Conservation (phyloP, 2,113 vertebrate genomes). For the Tautogolabrus adspersus region DNA sequence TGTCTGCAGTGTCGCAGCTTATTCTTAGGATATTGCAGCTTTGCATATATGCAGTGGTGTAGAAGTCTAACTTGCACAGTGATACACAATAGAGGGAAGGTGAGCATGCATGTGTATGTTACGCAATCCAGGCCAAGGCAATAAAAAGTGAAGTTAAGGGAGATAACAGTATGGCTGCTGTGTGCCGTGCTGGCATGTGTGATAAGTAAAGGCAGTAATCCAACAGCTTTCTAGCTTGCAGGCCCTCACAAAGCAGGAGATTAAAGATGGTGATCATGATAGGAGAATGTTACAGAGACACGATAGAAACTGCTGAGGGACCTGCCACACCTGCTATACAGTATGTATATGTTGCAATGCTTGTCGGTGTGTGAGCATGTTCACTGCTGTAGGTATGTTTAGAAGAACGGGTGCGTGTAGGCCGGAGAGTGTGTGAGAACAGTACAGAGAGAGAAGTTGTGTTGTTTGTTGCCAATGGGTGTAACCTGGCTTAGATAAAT, state of each 20-base stretch:
- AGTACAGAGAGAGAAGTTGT: slow-evolving; percentile 15
- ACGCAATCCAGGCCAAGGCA: slow-evolving; percentile 19
- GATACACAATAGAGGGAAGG: not conserved
- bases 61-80: not conserved
- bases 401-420: slow-evolving; percentile 36
- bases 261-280: slow-evolving; percentile 63
- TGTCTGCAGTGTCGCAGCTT: not conserved
- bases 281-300: slow-evolving; percentile 45
- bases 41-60: not conserved
- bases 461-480: slow-evolving; percentile 62
- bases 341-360: slow-evolving; percentile 36
- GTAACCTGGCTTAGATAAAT: slow-evolving; percentile 75
- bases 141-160: slow-evolving; percentile 14
- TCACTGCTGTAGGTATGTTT: slow-evolving; percentile 24
- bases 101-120: not conserved
- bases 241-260: slow-evolving; percentile 59
- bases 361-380: slow-evolving; percentile 10
- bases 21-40: not conserved
- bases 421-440: slow-evolving; percentile 48
- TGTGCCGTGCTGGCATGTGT: slow-evolving; percentile 55
- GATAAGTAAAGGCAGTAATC: slow-evolving; percentile 62
- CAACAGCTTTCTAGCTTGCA: slow-evolving; percentile 53
- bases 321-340: slow-evolving; percentile 48
- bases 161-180: slow-evolving; percentile 15
- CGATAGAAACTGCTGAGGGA: slow-evolving; percentile 31